Percentiles rank a stretch among this genome's conserved stretches.
Evolutionary conservation across 2,797 vertebrate species (phyloP).

Genomic region (Microhierax caerulescens): DNA sequence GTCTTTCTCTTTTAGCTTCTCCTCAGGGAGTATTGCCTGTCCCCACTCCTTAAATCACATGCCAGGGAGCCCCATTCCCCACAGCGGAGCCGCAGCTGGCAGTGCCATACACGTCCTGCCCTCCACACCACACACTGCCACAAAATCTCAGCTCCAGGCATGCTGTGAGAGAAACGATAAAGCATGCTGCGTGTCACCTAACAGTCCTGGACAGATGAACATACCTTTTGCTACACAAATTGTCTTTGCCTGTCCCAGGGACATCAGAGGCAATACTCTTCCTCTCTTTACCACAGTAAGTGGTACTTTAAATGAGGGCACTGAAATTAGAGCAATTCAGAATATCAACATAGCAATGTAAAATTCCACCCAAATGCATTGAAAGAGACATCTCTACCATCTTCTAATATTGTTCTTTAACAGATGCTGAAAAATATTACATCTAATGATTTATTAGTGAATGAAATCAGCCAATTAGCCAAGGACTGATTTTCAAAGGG

Average conservation of each 20-base stretch:
- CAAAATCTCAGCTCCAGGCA: neutral
- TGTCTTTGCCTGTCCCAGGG: neutral
- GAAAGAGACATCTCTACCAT: neutral
- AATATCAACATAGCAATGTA: neutral
- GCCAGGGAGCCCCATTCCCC: fast-evolving
- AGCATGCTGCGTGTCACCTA: neutral
- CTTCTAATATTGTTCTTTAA: neutral
- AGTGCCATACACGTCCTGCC: neutral
- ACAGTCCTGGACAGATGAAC: neutral
- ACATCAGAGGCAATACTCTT: neutral
- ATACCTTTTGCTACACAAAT: neutral
- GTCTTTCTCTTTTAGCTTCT: neutral
- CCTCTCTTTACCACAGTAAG: neutral
- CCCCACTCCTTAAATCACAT: neutral
- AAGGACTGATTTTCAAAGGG: neutral
- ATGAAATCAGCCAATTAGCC: slow-evolving; percentile 8
- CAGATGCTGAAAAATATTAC: neutral
- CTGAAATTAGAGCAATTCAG: neutral
- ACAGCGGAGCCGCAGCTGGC: neutral
- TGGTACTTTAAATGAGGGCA: neutral
- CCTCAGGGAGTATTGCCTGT: neutral
- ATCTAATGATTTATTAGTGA: slow-evolving; percentile 5
- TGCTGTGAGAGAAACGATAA: neutral
- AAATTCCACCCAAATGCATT: neutral
- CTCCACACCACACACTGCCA: neutral